Evolutionary conservation across 1,140 invertebrate genomes (phyloP).

Genomic region (Lethocerus indicus): DNA sequence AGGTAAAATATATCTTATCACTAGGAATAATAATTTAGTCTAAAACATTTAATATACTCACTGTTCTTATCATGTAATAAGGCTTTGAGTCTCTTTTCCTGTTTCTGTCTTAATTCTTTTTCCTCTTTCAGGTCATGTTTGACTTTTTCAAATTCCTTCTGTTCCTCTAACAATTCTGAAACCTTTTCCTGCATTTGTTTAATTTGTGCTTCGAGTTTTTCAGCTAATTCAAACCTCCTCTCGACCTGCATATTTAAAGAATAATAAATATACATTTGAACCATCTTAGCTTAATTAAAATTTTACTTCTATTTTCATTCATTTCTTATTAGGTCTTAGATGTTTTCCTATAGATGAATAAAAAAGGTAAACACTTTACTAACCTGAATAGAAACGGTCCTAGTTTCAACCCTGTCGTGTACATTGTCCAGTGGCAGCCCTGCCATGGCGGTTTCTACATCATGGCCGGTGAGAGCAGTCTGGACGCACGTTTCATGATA

Average conservation of each 20-base stretch:
- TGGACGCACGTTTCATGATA: slow-evolving; percentile 60
- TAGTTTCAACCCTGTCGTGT: slow-evolving; percentile 14
- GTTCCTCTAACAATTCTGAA: slow-evolving; percentile 19
- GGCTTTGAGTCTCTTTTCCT: slow-evolving; percentile 7
- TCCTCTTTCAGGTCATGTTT: slow-evolving; percentile 13
- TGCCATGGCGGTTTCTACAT: slow-evolving; percentile 48
- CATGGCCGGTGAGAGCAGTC: slow-evolving; percentile 48
- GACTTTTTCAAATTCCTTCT: slow-evolving; percentile 23
- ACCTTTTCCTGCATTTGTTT: slow-evolving; percentile 21
- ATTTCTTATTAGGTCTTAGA: no score
- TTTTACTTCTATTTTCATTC: neutral
- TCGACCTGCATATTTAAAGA: slow-evolving; percentile 47
- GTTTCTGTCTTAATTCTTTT: slow-evolving; percentile 7
- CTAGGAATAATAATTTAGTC: no score
- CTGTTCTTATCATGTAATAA: slow-evolving; percentile 13
- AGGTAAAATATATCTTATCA: no score
- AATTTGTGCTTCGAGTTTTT: slow-evolving; percentile 35
- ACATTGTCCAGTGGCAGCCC: slow-evolving; percentile 26
- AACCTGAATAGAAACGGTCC: slow-evolving; percentile 16
- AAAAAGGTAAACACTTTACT: no score
- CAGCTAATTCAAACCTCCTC: slow-evolving; percentile 37
- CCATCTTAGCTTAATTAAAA: neutral
- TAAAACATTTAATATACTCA: no score
- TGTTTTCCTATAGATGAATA: no score
- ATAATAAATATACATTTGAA: neutral